Percentiles rank a stretch among this genome's conserved stretches.
Conservation (phyloP, 2,113 vertebrate species). For the Myodes glareolus region DNA sequence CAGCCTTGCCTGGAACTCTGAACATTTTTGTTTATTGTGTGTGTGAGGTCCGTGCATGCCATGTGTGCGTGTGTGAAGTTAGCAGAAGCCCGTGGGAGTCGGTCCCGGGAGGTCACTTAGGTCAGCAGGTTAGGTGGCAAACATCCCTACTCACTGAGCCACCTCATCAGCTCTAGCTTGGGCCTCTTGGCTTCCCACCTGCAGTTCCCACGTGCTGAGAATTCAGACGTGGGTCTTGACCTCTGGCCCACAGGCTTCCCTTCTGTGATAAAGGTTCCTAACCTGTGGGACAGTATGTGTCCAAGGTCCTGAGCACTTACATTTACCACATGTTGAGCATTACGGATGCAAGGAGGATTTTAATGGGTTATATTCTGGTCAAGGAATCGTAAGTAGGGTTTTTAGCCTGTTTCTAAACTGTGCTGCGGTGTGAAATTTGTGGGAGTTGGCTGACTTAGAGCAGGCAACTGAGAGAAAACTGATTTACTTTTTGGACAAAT, state of each 20-base stretch:
- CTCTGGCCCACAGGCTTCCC: neutral
- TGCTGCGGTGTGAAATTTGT: neutral
- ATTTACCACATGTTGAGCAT: neutral
- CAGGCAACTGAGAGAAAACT: slow-evolving; percentile 3
- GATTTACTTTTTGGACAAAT: slow-evolving; percentile 10
- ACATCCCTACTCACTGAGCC: neutral
- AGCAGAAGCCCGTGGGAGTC: neutral
- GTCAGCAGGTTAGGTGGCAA: neutral
- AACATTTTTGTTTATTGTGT: neutral
- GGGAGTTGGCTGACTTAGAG: slow-evolving; percentile 15
- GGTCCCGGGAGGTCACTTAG: neutral
- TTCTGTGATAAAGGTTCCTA: neutral
- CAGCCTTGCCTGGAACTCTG: neutral
- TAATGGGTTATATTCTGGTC: neutral
- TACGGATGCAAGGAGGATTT: neutral
- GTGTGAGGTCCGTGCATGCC: neutral
- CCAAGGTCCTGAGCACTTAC: neutral
- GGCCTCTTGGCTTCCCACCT: neutral
- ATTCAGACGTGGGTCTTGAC: neutral
- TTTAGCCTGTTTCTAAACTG: neutral
- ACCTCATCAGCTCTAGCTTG: neutral
- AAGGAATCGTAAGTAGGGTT: neutral
- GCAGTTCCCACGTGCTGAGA: neutral
- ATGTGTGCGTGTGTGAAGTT: neutral
- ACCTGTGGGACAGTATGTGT: neutral